Evolutionary conservation across 1,140 invertebrate genomes (phyloP), one percentile per base, ranked within the genome.

Genomic region (Drosophila cardini): DNA sequence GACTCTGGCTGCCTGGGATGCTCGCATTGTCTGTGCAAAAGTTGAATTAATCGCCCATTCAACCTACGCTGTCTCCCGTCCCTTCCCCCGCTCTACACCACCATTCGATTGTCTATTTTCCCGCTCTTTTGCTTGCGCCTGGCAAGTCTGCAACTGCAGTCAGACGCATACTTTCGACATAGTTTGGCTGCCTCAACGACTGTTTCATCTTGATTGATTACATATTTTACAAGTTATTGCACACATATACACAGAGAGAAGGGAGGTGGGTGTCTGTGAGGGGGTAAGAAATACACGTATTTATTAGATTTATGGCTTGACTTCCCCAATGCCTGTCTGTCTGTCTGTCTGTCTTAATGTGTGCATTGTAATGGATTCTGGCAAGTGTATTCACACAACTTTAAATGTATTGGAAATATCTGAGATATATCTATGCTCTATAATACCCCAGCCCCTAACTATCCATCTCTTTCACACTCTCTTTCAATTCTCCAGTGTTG

Each of bases 151-250:
- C 45, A 60, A 89, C 72, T 87, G 83, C 83, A 87, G 83, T 79
- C 80, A 87, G 84, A 84, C 83, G 84, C 83, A 87, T 83, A 69
- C 84, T 87, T 87, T 64, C 79, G 68, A 89, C 83, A 87, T 87
- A 86, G 82, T 87, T 89, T 83, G 79, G 84, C 83, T 87, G 79
- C 76, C 83, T 70, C 83, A 63, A 87, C 79, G 82, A 86, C 83
- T 86, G 82, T 87, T 86, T 87, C 84, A 89, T 87, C 83, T 87
- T 87, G 83, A 87, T 87, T 87, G 83, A 87, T 87, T 87, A 89
- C 83, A 87, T 84, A 87, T 87, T 87, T 87, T 87, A 87, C 83
- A 87, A 87, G 84, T 87, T 87, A 87, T 87, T 83, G 83, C 80
- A 87, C 72, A 74, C 70, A 52, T 43, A 43, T 52, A 58, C 15